Percentiles rank a stretch among this genome's conserved stretches.
phyloP scores from a whole-genome alignment of 2,888 invertebrate genomes.

The Drosophila formosana region DNA sequence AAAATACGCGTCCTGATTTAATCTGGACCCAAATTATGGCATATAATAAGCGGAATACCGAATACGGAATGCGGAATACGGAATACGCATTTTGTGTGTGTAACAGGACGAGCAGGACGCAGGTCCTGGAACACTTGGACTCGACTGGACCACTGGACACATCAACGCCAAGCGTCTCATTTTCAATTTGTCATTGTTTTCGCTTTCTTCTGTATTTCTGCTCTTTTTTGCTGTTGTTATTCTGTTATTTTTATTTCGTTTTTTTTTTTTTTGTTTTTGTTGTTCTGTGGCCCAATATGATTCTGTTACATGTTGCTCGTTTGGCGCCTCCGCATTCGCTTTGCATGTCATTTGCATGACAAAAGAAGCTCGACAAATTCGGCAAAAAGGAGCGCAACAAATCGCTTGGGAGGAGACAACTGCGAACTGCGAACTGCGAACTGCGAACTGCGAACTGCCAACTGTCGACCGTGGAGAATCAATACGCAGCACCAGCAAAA shows the following conservation, averaged over 20 bases:
- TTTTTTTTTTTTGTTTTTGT: conserved; percentile 3
- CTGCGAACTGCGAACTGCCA: not conserved
- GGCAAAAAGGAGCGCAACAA: not conserved
- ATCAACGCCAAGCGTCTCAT: conserved; percentile 12
- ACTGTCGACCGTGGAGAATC: not conserved
- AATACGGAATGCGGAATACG: not conserved
- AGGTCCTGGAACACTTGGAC: not conserved
- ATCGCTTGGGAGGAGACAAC: conserved; percentile 2
- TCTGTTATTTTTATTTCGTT: not conserved
- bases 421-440: not conserved
- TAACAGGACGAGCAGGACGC: not conserved
- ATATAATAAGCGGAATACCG: conserved; percentile 25
- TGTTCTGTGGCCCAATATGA: conserved; percentile 6
- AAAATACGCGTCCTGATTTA: conserved; percentile 46
- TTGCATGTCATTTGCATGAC: conserved; percentile 47
- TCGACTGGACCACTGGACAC: conserved; percentile 1
- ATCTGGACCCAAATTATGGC: conserved; percentile 47
- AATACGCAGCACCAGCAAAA: not conserved
- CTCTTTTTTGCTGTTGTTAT: conserved; percentile 1
- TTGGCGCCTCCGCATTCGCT: conserved; percentile 28
- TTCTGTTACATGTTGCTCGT: conserved; percentile 41
- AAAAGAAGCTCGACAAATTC: conserved; percentile 27
- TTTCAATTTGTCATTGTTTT: conserved; percentile 51
- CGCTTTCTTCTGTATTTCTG: conserved; percentile 6
- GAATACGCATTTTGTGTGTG: not conserved